phyloP scores from a whole-genome alignment of 2,797 vertebrate genomes.

The Oreortyx pictus region DNA sequence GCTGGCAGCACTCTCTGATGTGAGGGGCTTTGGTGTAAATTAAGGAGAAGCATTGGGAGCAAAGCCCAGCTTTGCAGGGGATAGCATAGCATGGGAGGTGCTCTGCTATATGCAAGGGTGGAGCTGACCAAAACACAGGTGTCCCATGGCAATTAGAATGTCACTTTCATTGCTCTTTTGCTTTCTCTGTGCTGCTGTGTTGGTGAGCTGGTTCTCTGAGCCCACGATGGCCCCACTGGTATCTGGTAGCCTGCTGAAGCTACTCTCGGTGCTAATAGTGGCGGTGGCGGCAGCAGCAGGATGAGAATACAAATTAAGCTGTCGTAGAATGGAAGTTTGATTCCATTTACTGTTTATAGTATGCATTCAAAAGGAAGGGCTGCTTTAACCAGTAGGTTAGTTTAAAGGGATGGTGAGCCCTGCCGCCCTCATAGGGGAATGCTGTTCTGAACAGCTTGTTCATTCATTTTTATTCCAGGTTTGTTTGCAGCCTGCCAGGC shows the following conservation, averaged over 20 bases:
- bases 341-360: constrained; percentile 32
- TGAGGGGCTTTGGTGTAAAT: background rate
- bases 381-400: background rate
- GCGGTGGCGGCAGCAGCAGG: background rate
- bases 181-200: background rate
- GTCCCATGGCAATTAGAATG: background rate
- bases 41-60: background rate
- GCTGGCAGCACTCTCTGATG: background rate
- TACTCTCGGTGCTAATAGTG: constrained; percentile 1
- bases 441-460: background rate
- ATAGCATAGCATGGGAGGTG: background rate
- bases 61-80: background rate
- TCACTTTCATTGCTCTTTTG: background rate
- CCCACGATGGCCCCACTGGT: background rate
- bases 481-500: constrained; percentile 14
- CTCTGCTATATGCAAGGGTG: background rate
- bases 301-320: constrained; percentile 50
- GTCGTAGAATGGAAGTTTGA: background rate
- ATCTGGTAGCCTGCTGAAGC: constrained; percentile 32
- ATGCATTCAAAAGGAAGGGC: constrained; percentile 34
- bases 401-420: constrained; percentile 12
- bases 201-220: constrained; percentile 24
- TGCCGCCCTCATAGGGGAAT: background rate
- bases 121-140: background rate
- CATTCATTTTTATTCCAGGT: constrained; percentile 31